Percentiles rank a stretch among this genome's conserved stretches.
These are phyloP conservation scores for human DNA, from an alignment of 2,113 vertebrate genomes.

Conservation along the genomic window GRCh38 chr21:21087501-21088000, in stretches of 20 bases:
- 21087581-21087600: constrained; percentile 67
- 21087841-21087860: not conserved
- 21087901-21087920: not conserved
- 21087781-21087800: not conserved
- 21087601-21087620: constrained; percentile 43
- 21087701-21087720: not conserved
- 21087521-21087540: not conserved
- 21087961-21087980: not conserved
- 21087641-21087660: not conserved
- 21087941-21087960: not conserved
- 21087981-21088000: not conserved
- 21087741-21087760: not conserved
- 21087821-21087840: not conserved
- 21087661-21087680: not conserved
- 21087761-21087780: not conserved
- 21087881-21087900: not conserved
- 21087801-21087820: not conserved
- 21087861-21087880: not conserved
- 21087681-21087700: not conserved
- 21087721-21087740: not conserved
- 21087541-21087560: not conserved
- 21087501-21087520: not conserved
- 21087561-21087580: not conserved
- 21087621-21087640: constrained; percentile 40
- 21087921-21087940: not conserved